Conservation (phyloP, 2,797 vertebrate species). For the Champsocephalus gunnari region DNA sequence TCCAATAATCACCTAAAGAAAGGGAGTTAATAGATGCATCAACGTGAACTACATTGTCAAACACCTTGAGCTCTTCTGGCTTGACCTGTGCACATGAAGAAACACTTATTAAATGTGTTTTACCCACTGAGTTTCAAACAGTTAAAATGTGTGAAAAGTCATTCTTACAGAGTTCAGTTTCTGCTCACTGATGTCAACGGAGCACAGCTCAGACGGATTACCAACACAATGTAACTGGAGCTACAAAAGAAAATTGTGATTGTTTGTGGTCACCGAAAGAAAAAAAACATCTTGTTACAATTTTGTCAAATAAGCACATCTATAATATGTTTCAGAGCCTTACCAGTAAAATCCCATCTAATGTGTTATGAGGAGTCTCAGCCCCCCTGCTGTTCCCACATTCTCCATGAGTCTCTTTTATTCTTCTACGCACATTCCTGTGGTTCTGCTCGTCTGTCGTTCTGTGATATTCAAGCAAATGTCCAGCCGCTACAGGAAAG, state of each 20-base stretch:
- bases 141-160: background rate
- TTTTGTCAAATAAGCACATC: background rate
- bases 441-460: constrained; percentile 54
- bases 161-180: constrained; percentile 74
- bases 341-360: constrained; percentile 79
- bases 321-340: constrained; percentile 13
- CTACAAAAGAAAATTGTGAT: constrained; percentile 56
- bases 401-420: constrained; percentile 24
- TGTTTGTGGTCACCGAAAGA: background rate
- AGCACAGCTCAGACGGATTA: constrained; percentile 78
- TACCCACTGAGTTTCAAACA: background rate
- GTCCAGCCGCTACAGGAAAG: constrained; percentile 64
- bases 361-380: constrained; percentile 28
- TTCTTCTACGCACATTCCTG: constrained; percentile 33
- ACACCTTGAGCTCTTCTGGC: constrained; percentile 73
- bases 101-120: background rate
- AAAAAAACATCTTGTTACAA: background rate
- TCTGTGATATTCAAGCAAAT: constrained; percentile 74
- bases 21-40: constrained; percentile 81
- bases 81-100: constrained; percentile 66
- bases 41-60: constrained; percentile 77
- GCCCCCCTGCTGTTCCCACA: background rate
- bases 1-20: constrained; percentile 72
- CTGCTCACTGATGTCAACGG: constrained; percentile 76
- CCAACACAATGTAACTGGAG: constrained; percentile 76